These are phyloP conservation scores for Mormyrops boulengeri DNA, from an alignment of 2,797 vertebrate genomes.

Conservation along the genomic window DNA sequence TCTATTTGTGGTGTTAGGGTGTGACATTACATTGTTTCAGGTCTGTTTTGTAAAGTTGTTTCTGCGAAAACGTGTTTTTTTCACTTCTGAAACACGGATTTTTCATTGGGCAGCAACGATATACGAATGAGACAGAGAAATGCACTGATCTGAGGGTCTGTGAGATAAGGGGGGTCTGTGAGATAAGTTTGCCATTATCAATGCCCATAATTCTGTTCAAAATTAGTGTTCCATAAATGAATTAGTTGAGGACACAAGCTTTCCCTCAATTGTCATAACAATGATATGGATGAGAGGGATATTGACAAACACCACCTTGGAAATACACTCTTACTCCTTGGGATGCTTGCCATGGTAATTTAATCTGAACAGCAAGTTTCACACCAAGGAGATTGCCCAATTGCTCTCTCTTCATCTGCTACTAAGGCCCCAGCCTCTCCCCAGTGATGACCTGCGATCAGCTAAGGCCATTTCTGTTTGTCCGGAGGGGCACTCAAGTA, in stretches of 20 bases:
- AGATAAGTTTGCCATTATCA: not conserved
- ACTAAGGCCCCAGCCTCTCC: not conserved
- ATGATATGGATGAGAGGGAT: not conserved
- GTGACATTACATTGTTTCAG: not conserved
- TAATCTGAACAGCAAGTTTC: slow-evolving; percentile 38
- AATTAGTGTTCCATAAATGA: not conserved
- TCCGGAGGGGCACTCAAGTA: not conserved
- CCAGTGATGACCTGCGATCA: not conserved
- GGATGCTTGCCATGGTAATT: not conserved
- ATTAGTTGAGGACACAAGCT: slow-evolving; percentile 22
- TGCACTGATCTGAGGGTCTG: not conserved
- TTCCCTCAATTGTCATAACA: slow-evolving; percentile 37
- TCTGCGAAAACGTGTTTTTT: not conserved
- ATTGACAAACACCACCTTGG: not conserved
- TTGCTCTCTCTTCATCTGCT: slow-evolving; percentile 10
- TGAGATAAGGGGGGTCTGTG: not conserved
- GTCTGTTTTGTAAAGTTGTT: not conserved
- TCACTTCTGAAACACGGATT: not conserved
- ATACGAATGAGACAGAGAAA: slow-evolving; percentile 5
- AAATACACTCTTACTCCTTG: not conserved
- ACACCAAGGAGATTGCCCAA: slow-evolving; percentile 28
- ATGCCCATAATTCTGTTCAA: not conserved
- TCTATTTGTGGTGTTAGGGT: not conserved
- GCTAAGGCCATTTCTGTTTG: not conserved
- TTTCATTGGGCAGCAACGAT: not conserved